Evolutionary conservation across 2,888 invertebrate species (phyloP).

Genomic region (Phasia obesa): DNA sequence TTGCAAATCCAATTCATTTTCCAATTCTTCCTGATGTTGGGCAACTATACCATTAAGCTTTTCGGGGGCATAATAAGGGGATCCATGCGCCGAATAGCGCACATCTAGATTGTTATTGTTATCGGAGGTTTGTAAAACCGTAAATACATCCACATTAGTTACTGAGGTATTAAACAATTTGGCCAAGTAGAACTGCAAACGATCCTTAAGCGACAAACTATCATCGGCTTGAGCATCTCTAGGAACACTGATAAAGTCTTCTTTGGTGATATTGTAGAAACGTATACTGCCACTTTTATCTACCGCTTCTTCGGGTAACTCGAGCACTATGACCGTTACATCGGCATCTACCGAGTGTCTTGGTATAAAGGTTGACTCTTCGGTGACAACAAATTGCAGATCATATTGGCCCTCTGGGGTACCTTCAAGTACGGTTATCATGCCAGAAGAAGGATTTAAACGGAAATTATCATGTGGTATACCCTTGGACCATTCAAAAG

Average conservation of each 20-base stretch:
- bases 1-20: slow-evolving; percentile 87
- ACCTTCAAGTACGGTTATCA: slow-evolving; percentile 92
- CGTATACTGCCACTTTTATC: slow-evolving; percentile 95
- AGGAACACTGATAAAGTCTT: slow-evolving; percentile 89
- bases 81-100: slow-evolving; percentile 95
- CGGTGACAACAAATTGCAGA: slow-evolving; percentile 89
- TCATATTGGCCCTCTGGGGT: slow-evolving; percentile 90
- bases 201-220: slow-evolving; percentile 80
- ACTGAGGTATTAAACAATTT: slow-evolving; percentile 89
- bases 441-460: slow-evolving; percentile 89
- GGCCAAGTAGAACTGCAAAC: slow-evolving; percentile 85
- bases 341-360: slow-evolving; percentile 90
- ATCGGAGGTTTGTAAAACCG: slow-evolving; percentile 88
- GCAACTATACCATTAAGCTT: slow-evolving; percentile 93
- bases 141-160: slow-evolving; percentile 96
- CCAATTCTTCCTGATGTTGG: slow-evolving; percentile 87
- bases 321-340: slow-evolving; percentile 93
- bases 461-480: slow-evolving; percentile 86
- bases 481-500: slow-evolving; percentile 87
- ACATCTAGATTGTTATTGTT: slow-evolving; percentile 88
- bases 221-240: slow-evolving; percentile 77
- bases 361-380: slow-evolving; percentile 85
- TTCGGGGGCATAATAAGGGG: slow-evolving; percentile 95
- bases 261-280: slow-evolving; percentile 90
- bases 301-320: slow-evolving; percentile 95